Base-by-base conservation (phyloP, 2,113 vertebrate genomes). In the Platichthys flesus region DNA sequence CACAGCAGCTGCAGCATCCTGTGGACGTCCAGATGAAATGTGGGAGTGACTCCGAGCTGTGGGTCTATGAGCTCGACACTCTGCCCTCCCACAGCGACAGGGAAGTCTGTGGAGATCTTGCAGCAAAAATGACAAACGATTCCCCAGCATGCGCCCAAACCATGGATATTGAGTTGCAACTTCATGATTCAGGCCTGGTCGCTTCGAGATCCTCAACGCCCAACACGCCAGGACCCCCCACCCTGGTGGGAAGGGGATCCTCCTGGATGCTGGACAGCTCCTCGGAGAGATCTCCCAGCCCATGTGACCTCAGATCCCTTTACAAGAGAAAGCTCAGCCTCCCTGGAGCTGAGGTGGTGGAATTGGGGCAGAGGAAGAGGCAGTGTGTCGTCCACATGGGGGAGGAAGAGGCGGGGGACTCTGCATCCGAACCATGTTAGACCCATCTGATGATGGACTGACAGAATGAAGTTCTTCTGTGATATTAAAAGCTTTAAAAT, bases 261-360 rank as follows among this genome's bases (percentile, higher is more conserved):
- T 20, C 45, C 64, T 69, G 47, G 52, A 61, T 67, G 37, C 28
- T 61, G 52, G 65, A 67, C 0, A 83, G 82, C 75, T 81, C 82
- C 55, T 82, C 83, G 0, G 87, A 85, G 35, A 88, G 75, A 42
- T 76, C 84, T 3, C 57, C 62, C 37, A 77, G 63, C 28, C 70
- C 79, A 0, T 42, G 63, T 18, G 23, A 81, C 66, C 45, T 83
- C 12, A 40, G 55, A 18, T 73, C 73, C 18, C 59, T 86, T 3
- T 71, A 75, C 67, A 95, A 95, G 79, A 92, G 94, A 69, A 95
- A 94, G 81, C 42, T 89, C 6, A 52, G 77, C 21, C 62, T 74
- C 18, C 74, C 79, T 0, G 79, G 68, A 58, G 68, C 62, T 37
- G 91, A 92, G 0, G 12, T 9, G 40, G 60, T 42, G 15, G 91